A percentile compares a stretch with the other conserved stretches of the same genome.
Conservation (phyloP, 2,797 vertebrate genomes). For the Leptatherina wallacei region DNA sequence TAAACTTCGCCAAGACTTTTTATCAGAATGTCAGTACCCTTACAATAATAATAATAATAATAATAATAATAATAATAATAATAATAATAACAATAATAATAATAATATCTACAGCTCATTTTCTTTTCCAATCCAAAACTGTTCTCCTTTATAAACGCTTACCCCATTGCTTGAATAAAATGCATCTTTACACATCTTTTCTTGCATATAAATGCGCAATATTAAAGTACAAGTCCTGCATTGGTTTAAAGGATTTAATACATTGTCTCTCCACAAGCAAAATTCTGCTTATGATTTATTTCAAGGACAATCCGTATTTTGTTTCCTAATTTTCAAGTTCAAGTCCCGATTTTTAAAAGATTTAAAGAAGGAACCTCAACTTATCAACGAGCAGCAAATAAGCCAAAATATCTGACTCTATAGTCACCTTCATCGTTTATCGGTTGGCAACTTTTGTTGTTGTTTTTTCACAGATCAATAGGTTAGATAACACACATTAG, state of each 20-base stretch:
- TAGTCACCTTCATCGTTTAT: neutral
- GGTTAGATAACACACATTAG: neutral
- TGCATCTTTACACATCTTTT: neutral
- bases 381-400: neutral
- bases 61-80: neutral
- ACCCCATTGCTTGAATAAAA: too few relatives aligned
- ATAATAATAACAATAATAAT: neutral
- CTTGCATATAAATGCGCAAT: neutral
- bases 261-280: too few relatives aligned
- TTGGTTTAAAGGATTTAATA: neutral
- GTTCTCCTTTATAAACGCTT: too few relatives aligned
- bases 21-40: neutral
- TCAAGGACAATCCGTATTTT: neutral
- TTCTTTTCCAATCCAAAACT: too few relatives aligned
- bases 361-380: neutral
- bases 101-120: neutral
- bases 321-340: neutral
- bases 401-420: neutral
- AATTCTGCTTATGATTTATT: neutral
- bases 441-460: neutral
- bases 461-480: neutral
- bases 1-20: neutral
- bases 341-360: neutral
- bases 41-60: neutral
- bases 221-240: neutral